Conservation (phyloP, 2,888 invertebrate species). For the Plagodis pulveraria region DNA sequence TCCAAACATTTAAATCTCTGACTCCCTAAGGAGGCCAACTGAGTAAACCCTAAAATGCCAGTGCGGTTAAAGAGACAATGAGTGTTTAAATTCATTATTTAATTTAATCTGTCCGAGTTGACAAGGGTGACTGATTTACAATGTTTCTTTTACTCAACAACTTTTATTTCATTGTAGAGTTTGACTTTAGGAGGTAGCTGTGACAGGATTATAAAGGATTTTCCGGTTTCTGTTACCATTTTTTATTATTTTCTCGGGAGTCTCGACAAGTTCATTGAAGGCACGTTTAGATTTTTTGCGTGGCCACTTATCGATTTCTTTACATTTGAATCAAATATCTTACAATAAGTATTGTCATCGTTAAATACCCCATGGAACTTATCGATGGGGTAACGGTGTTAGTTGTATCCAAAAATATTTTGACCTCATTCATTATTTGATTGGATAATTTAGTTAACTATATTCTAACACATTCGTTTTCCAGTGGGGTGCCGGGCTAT, state of each 20-base stretch:
- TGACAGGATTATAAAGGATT: conserved; percentile 48
- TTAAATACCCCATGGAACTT: too few relatives aligned
- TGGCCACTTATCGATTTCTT: background rate
- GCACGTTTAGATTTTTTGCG: conserved; percentile 5
- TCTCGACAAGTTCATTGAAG: conserved; percentile 22
- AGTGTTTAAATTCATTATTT: conserved; percentile 33
- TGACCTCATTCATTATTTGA: too few relatives aligned
- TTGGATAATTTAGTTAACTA: too few relatives aligned
- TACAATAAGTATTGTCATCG: too few relatives aligned
- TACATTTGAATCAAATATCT: background rate
- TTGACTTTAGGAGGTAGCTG: conserved; percentile 46
- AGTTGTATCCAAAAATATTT: too few relatives aligned
- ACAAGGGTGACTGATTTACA: conserved; percentile 47
- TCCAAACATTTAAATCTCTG: conserved; percentile 33
- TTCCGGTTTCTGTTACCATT: conserved; percentile 25
- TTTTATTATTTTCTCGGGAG: conserved; percentile 20
- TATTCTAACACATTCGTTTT: too few relatives aligned
- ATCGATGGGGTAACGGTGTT: too few relatives aligned
- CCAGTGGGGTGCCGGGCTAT: too few relatives aligned
- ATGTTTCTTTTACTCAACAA: conserved; percentile 22
- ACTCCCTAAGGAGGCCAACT: conserved; percentile 31
- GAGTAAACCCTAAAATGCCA: conserved; percentile 35
- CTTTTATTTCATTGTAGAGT: conserved; percentile 29
- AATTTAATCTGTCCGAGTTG: conserved; percentile 30
- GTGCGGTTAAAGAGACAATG: conserved; percentile 34